phyloP scores from a whole-genome alignment of 2,888 invertebrate species.

The Synergus japonicus region DNA sequence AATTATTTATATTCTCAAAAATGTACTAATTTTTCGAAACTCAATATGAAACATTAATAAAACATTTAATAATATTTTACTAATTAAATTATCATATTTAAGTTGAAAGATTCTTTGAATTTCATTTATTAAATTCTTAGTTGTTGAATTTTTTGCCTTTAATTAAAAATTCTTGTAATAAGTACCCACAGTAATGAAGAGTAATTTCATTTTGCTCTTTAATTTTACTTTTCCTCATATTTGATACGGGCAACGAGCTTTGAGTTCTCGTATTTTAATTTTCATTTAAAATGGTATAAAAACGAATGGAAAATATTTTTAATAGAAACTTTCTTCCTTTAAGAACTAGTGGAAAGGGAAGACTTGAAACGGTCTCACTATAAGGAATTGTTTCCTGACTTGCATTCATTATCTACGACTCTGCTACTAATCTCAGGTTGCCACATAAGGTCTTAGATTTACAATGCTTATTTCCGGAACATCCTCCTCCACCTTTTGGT shows the following conservation, averaged over 20 bases:
- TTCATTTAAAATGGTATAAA: no score
- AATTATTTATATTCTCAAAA: neutral
- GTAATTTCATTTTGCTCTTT: constrained; percentile 8
- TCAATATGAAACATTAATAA: neutral
- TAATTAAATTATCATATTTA: neutral
- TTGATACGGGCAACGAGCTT: constrained; percentile 12
- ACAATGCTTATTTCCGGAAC: neutral
- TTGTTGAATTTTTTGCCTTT: neutral
- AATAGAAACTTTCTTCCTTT: neutral
- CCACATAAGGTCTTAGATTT: constrained; percentile 15
- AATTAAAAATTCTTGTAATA: constrained; percentile 13
- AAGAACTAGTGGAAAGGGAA: neutral
- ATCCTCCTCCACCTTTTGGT: neutral
- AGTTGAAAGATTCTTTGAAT: neutral
- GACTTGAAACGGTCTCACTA: neutral
- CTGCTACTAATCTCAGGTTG: neutral
- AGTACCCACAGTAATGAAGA: neutral
- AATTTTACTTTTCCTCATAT: no score
- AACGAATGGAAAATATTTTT: neutral
- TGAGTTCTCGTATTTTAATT: constrained; percentile 4
- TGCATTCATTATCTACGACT: neutral
- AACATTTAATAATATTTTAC: no score
- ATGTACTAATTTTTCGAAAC: neutral
- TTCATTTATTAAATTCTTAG: neutral
- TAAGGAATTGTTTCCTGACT: constrained; percentile 15